Evolutionary conservation across 2,888 invertebrate species (phyloP), one percentile per base, ranked within the genome.

Genomic region (Incurvaria masculella): DNA sequence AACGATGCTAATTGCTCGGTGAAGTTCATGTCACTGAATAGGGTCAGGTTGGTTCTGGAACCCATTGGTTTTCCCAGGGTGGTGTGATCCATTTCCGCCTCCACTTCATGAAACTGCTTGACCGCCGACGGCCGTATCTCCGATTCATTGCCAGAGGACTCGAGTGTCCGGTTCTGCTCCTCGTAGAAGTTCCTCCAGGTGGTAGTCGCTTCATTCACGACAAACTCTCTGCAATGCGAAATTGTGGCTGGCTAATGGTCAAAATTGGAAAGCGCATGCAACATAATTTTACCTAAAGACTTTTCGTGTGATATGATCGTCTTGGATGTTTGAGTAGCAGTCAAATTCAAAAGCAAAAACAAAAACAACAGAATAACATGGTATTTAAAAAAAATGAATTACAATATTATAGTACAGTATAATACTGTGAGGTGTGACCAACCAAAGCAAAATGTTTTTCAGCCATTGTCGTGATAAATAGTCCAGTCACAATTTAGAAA

Each of bases 131-230:
- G n/a, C 20, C 21, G 5, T 0, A 55, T 59, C 1, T 56, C 65
- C 0, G 66, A 64, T 14, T 75, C 74, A 49, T 73, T 73, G 4
- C 63, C 66, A 0, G 74, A 75, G 0, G 66, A 67, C 52, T 78
- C 78, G 18, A 70, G 50, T 0, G 73, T 69, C 44, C 70, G 72
- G 49, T 78, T 75, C 49, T 75, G 74, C 40, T 76, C 70, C 50
- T 73, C 78, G 39, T 78, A 78, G 45, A 75, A 66, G 49, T 69
- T 74, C 54, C 71, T 73, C 78, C 76, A 78, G 19, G 78, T 73
- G 2, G 73, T 76, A 3, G 76, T 75, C 1, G 66, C 75, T 62
- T 75, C 78, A 52, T 73, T 69, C 16, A 70, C 71, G 16, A 64
- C 61, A 51, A 74, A 78, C 51, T 78, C 78, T 2, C 78, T 78